Base-by-base conservation (phyloP, 2,888 invertebrate species). In the Atrina japonica region DNA sequence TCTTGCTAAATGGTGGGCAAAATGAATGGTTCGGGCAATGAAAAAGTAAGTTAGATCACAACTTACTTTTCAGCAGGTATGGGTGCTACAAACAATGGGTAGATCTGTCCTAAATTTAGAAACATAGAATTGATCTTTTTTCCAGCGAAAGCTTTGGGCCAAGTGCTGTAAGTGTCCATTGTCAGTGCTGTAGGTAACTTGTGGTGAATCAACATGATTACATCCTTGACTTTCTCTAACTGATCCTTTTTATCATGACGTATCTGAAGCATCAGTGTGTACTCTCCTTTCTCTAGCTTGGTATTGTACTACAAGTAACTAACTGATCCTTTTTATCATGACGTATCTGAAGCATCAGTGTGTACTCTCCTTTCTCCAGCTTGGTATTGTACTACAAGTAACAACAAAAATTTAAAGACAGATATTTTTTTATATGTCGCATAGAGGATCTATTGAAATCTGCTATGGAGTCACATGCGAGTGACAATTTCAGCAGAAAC, bases 201-300 rank as follows among this genome's bases (percentile, higher is more conserved):
- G 90, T 95, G 95, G 80, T 93, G 93, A 18, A 97, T 90, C 47
- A 95, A 89, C 75, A 97, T 72, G 3, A 91, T 81, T 83, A 95
- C 92, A 73, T 98, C 97, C 30, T 94, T 93, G 61, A 98, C 91
- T 90, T 95, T 95, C 83, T 99, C 98, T 73, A 99, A 92, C 64
- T 95, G 91, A 30, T 95, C 94, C 76, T 94, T 94, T 88, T 94
- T 95, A 85, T 98, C 97, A 90, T 99, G 98, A 0, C 99, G 94
- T 14, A 99, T 93, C 90, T 96, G 96, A 85, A 98, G 92, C 50
- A 95, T 93, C 9, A 99, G 92, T 0, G 94, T 94, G 91, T 97
- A 99, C 78, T 99, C 98, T 23, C 99, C 99, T 90, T 98, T 98
- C 78, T 98, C 97, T 79, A 99, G 91, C 91, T 98, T 98, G 68